Percentiles rank a stretch among this genome's conserved stretches.
Conservation (phyloP, 2,888 invertebrate species). For the Lochmaea crataegi region DNA sequence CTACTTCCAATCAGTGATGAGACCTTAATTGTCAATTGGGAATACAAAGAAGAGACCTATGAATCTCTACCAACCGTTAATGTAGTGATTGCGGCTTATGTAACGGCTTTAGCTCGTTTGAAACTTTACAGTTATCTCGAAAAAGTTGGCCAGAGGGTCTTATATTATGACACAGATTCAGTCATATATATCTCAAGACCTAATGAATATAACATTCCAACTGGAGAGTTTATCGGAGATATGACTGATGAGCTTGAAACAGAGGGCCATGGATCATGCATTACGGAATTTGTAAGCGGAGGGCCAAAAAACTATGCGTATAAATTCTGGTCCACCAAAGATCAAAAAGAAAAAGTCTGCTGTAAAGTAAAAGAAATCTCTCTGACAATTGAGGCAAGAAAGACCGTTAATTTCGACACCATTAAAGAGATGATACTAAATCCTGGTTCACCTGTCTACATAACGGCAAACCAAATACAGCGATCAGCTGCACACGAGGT, state of each 20-base stretch:
- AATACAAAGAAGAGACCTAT: constrained; percentile 41
- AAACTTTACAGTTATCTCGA: constrained; percentile 51
- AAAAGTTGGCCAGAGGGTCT: constrained; percentile 48
- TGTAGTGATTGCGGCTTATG: constrained; percentile 53
- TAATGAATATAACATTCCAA: constrained; percentile 50
- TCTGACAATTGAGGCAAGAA: neutral
- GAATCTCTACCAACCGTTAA: constrained; percentile 47
- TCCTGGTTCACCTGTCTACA: neutral
- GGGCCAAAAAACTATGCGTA: constrained; percentile 60
- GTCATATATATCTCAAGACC: constrained; percentile 51
- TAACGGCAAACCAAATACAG: neutral
- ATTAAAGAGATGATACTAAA: constrained; percentile 19
- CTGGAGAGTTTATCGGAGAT: constrained; percentile 56
- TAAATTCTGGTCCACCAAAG: constrained; percentile 20
- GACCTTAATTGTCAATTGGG: constrained; percentile 45
- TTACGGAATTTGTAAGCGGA: constrained; percentile 54
- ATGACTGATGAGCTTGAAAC: constrained; percentile 34
- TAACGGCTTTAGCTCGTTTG: constrained; percentile 37
- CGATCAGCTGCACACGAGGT: constrained; percentile 7
- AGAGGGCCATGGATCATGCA: neutral
- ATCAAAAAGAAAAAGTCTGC: neutral
- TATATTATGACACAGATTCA: constrained; percentile 61
- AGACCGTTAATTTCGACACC: neutral
- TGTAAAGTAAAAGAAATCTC: constrained; percentile 3
- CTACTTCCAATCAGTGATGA: constrained; percentile 29